Evolutionary conservation across 2,797 vertebrate genomes (phyloP).

Genomic region (Botia almorhae): DNA sequence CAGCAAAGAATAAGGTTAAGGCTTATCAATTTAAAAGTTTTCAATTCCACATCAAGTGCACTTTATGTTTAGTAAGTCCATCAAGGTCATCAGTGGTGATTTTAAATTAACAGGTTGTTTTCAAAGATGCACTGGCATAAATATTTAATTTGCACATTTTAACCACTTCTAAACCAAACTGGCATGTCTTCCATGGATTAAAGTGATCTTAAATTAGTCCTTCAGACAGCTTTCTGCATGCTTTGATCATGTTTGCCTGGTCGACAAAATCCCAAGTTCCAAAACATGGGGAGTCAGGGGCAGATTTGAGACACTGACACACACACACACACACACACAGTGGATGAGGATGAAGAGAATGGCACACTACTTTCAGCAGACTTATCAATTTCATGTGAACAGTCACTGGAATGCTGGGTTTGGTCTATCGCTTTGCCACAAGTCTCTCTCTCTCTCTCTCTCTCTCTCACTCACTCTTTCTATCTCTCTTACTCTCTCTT

Average conservation of each 20-base stretch:
- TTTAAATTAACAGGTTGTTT: slow-evolving; percentile 6
- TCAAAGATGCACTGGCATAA: slow-evolving; percentile 22
- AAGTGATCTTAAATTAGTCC: slow-evolving; percentile 51
- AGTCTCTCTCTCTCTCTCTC: slow-evolving; percentile 67
- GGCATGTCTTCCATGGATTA: slow-evolving; percentile 44
- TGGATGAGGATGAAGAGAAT: slow-evolving; percentile 71
- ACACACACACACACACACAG: slow-evolving; percentile 17
- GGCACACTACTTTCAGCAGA: slow-evolving; percentile 72
- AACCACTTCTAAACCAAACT: slow-evolving; percentile 41
- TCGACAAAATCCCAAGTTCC: slow-evolving; percentile 42
- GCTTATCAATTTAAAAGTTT: background rate
- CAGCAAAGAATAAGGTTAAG: background rate
- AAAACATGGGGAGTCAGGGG: slow-evolving; percentile 38
- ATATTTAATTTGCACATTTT: slow-evolving; percentile 44
- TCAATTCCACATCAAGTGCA: too few relatives aligned
- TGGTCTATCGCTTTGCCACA: slow-evolving; percentile 83
- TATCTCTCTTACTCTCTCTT: slow-evolving; percentile 73
- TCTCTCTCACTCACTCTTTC: slow-evolving; percentile 56
- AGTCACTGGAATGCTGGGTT: slow-evolving; percentile 77
- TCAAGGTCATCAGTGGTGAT: background rate
- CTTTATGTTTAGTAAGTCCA: background rate
- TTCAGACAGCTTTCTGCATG: slow-evolving; percentile 26
- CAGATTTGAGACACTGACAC: slow-evolving; percentile 12
- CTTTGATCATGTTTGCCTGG: slow-evolving; percentile 47
- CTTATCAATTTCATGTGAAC: slow-evolving; percentile 83